Evolutionary conservation across 2,113 vertebrate species (phyloP).

Genomic region (Carlito syrichta): DNA sequence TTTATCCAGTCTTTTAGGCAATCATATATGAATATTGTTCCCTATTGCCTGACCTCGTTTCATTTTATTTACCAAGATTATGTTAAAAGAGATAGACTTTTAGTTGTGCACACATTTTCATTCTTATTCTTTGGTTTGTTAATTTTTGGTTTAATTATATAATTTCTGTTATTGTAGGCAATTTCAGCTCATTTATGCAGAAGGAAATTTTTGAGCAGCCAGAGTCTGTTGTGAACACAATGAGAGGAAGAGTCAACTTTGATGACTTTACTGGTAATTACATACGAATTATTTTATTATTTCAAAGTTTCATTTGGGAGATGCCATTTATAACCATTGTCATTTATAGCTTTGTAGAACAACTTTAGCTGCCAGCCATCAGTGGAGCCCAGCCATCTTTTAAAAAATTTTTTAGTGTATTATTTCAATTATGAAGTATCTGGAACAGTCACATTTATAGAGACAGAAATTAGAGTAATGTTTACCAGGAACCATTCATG

Average conservation of each 20-base stretch:
- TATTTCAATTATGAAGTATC: neutral
- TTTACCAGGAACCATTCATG: neutral
- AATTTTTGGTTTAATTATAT: conserved; percentile 46
- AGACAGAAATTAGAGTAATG: neutral
- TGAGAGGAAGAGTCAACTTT: conserved; percentile 98
- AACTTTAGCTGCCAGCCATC: neutral
- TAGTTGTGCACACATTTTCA: conserved; percentile 13
- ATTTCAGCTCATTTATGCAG: conserved; percentile 99
- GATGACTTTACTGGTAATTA: conserved; percentile 94
- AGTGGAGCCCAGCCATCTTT: neutral
- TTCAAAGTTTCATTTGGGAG: neutral
- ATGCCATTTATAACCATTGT: neutral
- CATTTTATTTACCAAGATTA: conserved; percentile 1
- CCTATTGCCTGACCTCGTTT: neutral
- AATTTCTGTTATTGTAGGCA: conserved; percentile 84
- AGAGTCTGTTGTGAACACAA: conserved; percentile 98
- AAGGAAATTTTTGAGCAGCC: conserved; percentile 99
- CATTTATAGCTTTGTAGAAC: neutral
- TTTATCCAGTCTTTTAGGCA: neutral
- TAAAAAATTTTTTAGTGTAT: neutral
- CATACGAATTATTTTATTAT: neutral
- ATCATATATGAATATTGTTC: neutral
- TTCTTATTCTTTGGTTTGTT: conserved; percentile 22
- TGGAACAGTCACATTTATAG: neutral
- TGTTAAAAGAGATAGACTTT: neutral